phyloP scores from a whole-genome alignment of 2,113 vertebrate species.

The Lampris incognitus region DNA sequence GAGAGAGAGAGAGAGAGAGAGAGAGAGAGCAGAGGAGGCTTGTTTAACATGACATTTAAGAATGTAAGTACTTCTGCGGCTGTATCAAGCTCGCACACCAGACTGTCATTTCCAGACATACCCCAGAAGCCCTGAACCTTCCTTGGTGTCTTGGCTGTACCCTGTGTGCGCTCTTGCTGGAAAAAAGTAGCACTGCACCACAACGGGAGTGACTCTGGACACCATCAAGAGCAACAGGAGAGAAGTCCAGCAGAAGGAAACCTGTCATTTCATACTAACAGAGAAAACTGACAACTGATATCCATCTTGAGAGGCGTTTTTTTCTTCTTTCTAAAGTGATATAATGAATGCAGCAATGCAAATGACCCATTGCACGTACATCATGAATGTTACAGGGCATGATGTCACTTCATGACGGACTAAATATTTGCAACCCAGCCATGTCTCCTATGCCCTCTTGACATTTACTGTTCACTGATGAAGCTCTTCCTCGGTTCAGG shows the following conservation, averaged over 20 bases:
- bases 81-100: slow-evolving; percentile 52
- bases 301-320: background rate
- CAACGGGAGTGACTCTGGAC: background rate
- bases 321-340: background rate
- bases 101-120: slow-evolving; percentile 49
- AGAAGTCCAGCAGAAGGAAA: background rate
- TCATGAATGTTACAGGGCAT: slow-evolving; percentile 15
- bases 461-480: slow-evolving; percentile 13
- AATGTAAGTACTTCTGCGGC: slow-evolving; percentile 72
- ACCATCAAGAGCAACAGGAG: background rate
- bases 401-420: slow-evolving; percentile 33
- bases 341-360: background rate
- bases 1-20: background rate
- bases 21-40: slow-evolving; percentile 34
- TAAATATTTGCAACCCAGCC: slow-evolving; percentile 55
- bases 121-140: slow-evolving; percentile 30
- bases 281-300: background rate
- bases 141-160: slow-evolving; percentile 23
- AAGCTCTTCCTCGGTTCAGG: slow-evolving; percentile 5
- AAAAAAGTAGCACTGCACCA: slow-evolving; percentile 1
- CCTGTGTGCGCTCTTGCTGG: background rate
- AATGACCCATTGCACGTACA: background rate
- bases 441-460: slow-evolving; percentile 4
- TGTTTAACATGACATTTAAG: slow-evolving; percentile 72
- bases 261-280: background rate